Evolutionary conservation across 2,888 invertebrate species (phyloP).

Genomic region (Mesoligia furuncula): DNA sequence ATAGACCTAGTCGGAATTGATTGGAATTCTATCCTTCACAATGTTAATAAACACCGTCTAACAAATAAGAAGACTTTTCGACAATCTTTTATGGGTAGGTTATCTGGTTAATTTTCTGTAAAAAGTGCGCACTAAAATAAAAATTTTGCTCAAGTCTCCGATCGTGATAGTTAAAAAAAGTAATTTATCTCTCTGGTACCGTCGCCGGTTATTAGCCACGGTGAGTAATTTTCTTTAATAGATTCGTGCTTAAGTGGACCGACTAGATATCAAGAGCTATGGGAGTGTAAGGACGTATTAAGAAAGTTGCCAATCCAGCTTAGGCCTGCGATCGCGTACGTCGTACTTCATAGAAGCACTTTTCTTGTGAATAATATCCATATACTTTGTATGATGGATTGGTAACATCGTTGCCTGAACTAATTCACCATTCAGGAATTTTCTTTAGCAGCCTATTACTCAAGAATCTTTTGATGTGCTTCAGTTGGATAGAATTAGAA

Average conservation of each 20-base stretch:
- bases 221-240: conserved; percentile 48
- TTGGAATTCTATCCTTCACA: conserved; percentile 56
- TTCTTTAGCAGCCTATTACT: conserved; percentile 45
- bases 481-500: conserved; percentile 16
- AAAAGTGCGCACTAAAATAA: neutral
- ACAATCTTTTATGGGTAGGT: conserved; percentile 11
- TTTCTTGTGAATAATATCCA: conserved; percentile 72
- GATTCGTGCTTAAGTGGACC: conserved; percentile 44
- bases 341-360: conserved; percentile 76
- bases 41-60: conserved; percentile 50
- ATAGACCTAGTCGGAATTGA: conserved; percentile 55
- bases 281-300: conserved; percentile 54
- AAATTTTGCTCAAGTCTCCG: neutral
- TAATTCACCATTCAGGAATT: conserved; percentile 59
- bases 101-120: conserved; percentile 16
- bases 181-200: conserved; percentile 9
- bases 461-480: conserved; percentile 62
- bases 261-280: conserved; percentile 38
- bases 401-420: conserved; percentile 68
- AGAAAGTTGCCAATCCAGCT: conserved; percentile 79
- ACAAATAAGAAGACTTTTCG: conserved; percentile 34
- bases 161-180: conserved; percentile 21
- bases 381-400: conserved; percentile 70
- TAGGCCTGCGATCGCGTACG: conserved; percentile 67
- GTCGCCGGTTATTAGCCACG: conserved; percentile 8